A percentile compares a stretch with the other conserved stretches of the same genome.
These are phyloP conservation scores for Peucedramus taeniatus DNA, from an alignment of 2,113 vertebrate species.

Conservation along the genomic window DNA sequence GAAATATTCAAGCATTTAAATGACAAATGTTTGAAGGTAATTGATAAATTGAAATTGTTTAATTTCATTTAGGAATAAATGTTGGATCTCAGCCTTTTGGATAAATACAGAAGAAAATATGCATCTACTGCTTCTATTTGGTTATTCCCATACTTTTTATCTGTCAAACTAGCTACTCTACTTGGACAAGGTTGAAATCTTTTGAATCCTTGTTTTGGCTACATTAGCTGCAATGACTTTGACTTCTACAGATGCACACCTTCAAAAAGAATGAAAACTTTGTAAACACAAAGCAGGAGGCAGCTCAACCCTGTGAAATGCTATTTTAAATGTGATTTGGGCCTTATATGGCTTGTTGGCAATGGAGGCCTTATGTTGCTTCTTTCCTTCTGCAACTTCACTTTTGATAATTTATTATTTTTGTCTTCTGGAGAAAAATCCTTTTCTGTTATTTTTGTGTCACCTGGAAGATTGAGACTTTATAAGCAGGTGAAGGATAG, in stretches of 20 bases:
- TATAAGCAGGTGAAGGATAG: not conserved
- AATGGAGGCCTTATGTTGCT: not conserved
- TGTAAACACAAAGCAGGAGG: not conserved
- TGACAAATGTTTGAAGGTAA: conserved; percentile 42
- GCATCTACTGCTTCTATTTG: not conserved
- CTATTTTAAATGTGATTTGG: not conserved
- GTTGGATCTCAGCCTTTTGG: not conserved
- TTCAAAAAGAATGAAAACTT: not conserved
- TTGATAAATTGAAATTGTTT: not conserved
- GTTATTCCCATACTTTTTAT: not conserved
- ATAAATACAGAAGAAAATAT: not conserved
- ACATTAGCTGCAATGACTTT: not conserved
- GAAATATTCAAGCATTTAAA: conserved; percentile 26
- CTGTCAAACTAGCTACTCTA: not conserved
- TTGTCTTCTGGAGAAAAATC: not conserved
- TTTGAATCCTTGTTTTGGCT: not conserved
- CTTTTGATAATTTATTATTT: not conserved
- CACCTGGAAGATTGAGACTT: not conserved
- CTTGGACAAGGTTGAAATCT: not conserved
- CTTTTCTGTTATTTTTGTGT: not conserved
- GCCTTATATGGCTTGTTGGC: not conserved
- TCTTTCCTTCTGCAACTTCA: not conserved
- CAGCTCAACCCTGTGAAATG: not conserved
- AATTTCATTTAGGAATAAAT: conserved; percentile 9
- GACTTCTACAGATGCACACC: not conserved